Evolutionary conservation across 92 coral and sea anemone genomes (phyloP).

Genomic region (Diadumene lineata): DNA sequence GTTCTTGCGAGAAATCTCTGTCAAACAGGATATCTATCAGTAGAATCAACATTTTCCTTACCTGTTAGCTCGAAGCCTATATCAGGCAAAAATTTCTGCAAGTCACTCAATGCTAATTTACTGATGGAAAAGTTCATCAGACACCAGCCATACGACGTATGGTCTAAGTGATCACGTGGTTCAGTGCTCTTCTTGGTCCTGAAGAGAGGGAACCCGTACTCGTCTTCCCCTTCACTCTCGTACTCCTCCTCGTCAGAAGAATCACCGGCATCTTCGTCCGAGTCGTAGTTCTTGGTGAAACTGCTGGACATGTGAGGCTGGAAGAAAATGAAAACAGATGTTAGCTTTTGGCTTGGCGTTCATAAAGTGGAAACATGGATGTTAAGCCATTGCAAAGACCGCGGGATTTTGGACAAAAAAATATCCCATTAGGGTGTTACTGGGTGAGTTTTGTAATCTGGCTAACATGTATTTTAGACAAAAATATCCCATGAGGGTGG

Average conservation of each 20-base stretch:
- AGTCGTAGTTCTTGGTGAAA: constrained; percentile 49
- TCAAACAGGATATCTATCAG: neutral
- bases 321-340: too few relatives aligned
- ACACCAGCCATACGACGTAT: constrained; percentile 87
- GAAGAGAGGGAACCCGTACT: constrained; percentile 42
- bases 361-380: too few relatives aligned
- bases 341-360: too few relatives aligned
- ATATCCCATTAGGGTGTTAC: too few relatives aligned
- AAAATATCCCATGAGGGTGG: constrained; percentile 86
- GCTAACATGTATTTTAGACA: constrained; percentile 84
- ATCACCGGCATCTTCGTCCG: constrained; percentile 72
- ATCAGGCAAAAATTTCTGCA: constrained; percentile 81
- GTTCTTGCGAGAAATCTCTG: too few relatives aligned
- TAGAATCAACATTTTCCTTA: constrained; percentile 15
- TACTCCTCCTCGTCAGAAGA: constrained; percentile 72
- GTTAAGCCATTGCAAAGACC: too few relatives aligned
- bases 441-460: too few relatives aligned
- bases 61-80: constrained; percentile 94
- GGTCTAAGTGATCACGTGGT: constrained; percentile 85
- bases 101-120: constrained; percentile 68
- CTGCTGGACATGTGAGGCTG: constrained; percentile 55
- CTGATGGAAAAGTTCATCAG: constrained; percentile 91
- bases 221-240: constrained; percentile 73
- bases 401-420: too few relatives aligned
- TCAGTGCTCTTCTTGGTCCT: constrained; percentile 56